Evolutionary conservation across 2,113 vertebrate genomes (phyloP).

Genomic region (Epinephelus cyanopodus): DNA sequence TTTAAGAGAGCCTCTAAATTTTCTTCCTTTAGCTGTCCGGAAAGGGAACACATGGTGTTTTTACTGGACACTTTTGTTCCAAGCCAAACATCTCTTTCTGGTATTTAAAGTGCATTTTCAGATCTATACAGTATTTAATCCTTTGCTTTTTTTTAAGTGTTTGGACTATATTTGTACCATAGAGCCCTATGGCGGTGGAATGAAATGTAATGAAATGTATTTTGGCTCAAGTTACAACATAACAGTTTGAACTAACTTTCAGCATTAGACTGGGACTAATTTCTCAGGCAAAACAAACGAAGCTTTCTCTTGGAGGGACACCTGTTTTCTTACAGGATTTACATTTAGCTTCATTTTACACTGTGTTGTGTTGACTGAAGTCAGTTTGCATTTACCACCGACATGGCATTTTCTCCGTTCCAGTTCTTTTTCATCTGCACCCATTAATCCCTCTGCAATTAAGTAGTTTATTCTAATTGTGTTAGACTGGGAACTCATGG

Average conservation of each 20-base stretch:
- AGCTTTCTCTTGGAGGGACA: background rate
- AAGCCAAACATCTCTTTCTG: constrained; percentile 14
- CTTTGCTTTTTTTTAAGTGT: constrained; percentile 30
- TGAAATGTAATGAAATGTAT: background rate
- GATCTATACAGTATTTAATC: constrained; percentile 18
- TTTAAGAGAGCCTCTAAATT: constrained; percentile 44
- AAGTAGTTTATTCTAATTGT: background rate
- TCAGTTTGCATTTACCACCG: background rate
- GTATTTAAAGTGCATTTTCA: constrained; percentile 32
- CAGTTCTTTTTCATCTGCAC: background rate
- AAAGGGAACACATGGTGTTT: constrained; percentile 37
- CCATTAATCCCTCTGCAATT: background rate
- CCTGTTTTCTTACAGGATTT: background rate
- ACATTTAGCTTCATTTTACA: background rate
- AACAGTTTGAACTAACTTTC: background rate
- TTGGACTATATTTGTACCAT: background rate
- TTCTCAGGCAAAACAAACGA: background rate
- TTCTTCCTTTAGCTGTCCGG: constrained; percentile 17
- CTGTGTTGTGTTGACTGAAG: background rate
- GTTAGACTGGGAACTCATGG: background rate
- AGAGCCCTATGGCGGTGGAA: background rate
- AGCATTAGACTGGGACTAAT: background rate
- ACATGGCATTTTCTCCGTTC: background rate
- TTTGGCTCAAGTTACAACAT: background rate
- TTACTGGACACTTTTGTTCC: constrained; percentile 38